These are phyloP conservation scores for Semaprochilodus insignis DNA, from an alignment of 2,797 vertebrate species.

Conservation along the genomic window DNA sequence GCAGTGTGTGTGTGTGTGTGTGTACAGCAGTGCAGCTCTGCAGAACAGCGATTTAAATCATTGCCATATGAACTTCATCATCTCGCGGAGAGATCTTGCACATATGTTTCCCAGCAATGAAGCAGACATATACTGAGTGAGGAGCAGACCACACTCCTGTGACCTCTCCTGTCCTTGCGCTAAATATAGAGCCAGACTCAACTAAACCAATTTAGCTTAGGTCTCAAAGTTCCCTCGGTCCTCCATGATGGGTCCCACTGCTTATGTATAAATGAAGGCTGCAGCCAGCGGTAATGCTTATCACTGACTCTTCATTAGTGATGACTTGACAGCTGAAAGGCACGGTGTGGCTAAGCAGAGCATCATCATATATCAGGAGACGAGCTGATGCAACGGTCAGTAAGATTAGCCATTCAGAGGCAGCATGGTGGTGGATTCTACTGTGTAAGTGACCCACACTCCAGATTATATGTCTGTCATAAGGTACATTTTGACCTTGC, in stretches of 20 bases:
- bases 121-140: conserved; percentile 20
- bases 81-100: conserved; percentile 13
- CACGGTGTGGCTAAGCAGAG: background rate
- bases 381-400: background rate
- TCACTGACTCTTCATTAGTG: background rate
- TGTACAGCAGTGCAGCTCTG: conserved; percentile 19
- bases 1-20: conserved; percentile 10
- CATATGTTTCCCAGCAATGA: conserved; percentile 29
- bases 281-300: background rate
- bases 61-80: conserved; percentile 48
- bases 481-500: background rate
- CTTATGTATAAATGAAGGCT: background rate
- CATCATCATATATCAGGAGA: background rate
- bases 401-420: background rate
- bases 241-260: conserved; percentile 29
- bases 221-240: conserved; percentile 11
- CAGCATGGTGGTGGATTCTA: too few relatives aligned
- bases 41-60: conserved; percentile 39
- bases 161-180: conserved; percentile 34
- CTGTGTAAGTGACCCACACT: background rate
- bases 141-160: conserved; percentile 27
- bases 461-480: background rate
- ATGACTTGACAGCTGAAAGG: background rate
- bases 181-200: conserved; percentile 48
- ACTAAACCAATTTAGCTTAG: conserved; percentile 33